These are phyloP conservation scores for Agrotis puta DNA, from an alignment of 2,888 invertebrate genomes.

Conservation along the genomic window DNA sequence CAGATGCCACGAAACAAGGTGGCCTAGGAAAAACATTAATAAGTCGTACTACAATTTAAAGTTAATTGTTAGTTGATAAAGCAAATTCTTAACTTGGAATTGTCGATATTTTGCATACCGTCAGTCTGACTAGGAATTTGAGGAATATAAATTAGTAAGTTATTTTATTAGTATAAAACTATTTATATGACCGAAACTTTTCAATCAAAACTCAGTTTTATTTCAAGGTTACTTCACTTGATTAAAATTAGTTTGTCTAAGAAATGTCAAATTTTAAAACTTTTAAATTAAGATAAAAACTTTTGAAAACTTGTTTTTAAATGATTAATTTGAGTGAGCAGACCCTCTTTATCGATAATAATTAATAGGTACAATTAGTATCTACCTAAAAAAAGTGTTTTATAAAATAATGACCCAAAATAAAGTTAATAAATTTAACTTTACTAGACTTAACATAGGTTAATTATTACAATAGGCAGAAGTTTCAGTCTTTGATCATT, in stretches of 20 bases:
- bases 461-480: neutral
- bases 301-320: constrained; percentile 4
- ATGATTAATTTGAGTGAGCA: neutral
- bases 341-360: neutral
- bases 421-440: neutral
- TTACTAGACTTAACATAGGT: neutral
- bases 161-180: constrained; percentile 1
- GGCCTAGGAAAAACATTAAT: too few species aligned
- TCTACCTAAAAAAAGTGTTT: neutral
- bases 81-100: neutral
- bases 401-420: neutral
- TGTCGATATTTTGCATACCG: neutral
- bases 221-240: constrained; percentile 1
- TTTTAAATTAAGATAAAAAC: neutral
- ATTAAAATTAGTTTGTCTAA: neutral
- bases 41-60: too few species aligned
- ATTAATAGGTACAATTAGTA: neutral
- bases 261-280: neutral
- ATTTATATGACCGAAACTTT: constrained; percentile 12
- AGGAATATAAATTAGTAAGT: constrained; percentile 12
- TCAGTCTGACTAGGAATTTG: neutral
- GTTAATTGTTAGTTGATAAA: constrained; percentile 1
- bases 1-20: too few species aligned
- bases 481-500: neutral
- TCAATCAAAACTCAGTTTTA: constrained; percentile 5